Base-by-base conservation (phyloP, 1,140 invertebrate species). In the Battus philenor region DNA sequence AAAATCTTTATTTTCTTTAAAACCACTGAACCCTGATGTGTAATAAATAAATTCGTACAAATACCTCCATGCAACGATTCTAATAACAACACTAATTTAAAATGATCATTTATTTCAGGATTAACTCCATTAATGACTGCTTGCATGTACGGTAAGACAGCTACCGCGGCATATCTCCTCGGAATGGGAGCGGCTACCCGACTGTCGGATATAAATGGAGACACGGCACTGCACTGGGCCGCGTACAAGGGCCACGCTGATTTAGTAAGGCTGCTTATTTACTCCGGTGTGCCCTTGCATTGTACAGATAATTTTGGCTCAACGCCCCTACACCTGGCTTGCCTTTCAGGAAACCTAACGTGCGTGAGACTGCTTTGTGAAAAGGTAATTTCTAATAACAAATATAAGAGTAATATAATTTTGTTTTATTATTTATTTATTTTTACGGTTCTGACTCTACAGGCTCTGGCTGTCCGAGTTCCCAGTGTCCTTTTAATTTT, bases 291-390 rank as follows among this genome's bases (percentile, higher is more conserved):
- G 0, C 93, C 95, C 67, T 86, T 96, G 22, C 92, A 95, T 56
- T 95, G 95, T 75, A 92, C 93, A 1, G 95, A 98, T 78, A 95
- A 97, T 75, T 97, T 96, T 72, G 95, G 95, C 4, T 97, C 96
- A 0, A 97, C 95, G 0, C 94, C 95, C 0, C 80, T 98, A n/a
- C 96, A 98, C 79, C 85, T 98, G 54, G 95, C 95, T n/a, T 96
- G 95, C 67, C 88, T 97, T 2, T 96, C 94, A 10, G 95, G 95
- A 0, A 96, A 95, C 65, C 88, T 94, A 1, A 90, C 89, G 22
- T 95, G 93, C 58, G 93, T 94, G 26, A 89, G 94, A 53, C 86
- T 95, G 57, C 84, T 96, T 22, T 94, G 95, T 82, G 94, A 97
- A 79, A 96, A 97, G 87, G 93, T 94, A 70, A 53, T 27, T 4